Percentiles rank a stretch among this genome's conserved stretches.
Evolutionary conservation across 1,140 invertebrate species (phyloP).

Genomic region (Musca vetustissima): DNA sequence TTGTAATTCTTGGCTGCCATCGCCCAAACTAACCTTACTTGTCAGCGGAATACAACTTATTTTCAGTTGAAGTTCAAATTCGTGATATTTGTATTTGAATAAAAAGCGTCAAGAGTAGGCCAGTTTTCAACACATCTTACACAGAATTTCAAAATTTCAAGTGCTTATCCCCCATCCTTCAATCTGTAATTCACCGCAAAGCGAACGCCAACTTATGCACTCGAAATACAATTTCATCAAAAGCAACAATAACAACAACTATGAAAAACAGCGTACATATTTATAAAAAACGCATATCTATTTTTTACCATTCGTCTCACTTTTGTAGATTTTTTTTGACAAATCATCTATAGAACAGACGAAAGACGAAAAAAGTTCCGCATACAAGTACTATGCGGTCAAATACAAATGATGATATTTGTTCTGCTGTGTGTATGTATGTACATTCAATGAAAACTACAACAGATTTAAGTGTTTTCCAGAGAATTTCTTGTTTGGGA

Average conservation of each 20-base stretch:
- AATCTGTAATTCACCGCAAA: too few relatives aligned
- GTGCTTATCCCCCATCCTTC: background rate
- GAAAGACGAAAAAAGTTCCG: slow-evolving; percentile 5
- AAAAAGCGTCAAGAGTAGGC: slow-evolving; percentile 11
- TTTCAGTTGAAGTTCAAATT: too few relatives aligned
- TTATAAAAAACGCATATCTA: too few relatives aligned
- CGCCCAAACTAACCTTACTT: too few relatives aligned
- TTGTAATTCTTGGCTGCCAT: too few relatives aligned
- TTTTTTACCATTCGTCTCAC: too few relatives aligned
- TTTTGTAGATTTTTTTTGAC: background rate
- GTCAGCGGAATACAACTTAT: too few relatives aligned
- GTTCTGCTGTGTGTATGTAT: too few relatives aligned
- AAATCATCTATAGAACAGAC: slow-evolving; percentile 3
- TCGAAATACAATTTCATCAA: background rate
- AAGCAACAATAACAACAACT: background rate
- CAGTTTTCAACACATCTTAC: slow-evolving; percentile 22
- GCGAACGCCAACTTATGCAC: background rate
- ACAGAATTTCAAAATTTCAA: slow-evolving; percentile 2
- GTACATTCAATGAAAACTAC: slow-evolving; percentile 2
- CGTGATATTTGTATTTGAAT: background rate
- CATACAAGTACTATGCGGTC: background rate
- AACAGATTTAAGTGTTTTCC: slow-evolving; percentile 9
- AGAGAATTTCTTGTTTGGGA: background rate
- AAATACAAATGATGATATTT: too few relatives aligned
- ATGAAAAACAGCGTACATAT: too few relatives aligned